Conservation (phyloP, 2,888 invertebrate genomes). For the Oegoconia quadripuncta region DNA sequence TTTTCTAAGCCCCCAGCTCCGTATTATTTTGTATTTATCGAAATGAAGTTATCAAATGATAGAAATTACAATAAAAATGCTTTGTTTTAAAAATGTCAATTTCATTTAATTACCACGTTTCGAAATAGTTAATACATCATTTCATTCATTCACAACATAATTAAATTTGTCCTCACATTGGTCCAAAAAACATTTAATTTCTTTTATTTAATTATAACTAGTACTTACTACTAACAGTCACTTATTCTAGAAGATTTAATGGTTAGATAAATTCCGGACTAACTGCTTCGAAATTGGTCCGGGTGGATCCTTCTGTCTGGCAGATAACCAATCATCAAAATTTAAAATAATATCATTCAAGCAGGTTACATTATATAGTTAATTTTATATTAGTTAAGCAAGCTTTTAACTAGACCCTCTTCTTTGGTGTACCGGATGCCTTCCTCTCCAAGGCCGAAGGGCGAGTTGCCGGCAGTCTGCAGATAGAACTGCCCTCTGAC, state of each 20-base stretch:
- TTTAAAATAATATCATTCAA: too few species aligned
- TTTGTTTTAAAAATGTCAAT: conserved; percentile 49
- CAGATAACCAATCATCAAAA: too few species aligned
- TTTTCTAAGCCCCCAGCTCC: conserved; percentile 62
- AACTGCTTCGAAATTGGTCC: too few species aligned
- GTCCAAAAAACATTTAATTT: too few species aligned
- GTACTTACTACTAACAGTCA: too few species aligned
- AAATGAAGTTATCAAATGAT: conserved; percentile 51
- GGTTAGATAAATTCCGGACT: too few species aligned
- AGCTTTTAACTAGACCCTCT: conserved; percentile 29
- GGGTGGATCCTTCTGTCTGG: too few species aligned
- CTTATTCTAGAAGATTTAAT: too few species aligned
- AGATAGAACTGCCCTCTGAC: conserved; percentile 44
- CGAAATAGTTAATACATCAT: neutral
- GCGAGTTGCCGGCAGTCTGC: conserved; percentile 38
- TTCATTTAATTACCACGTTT: neutral
- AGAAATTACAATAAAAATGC: conserved; percentile 63
- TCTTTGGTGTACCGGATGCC: conserved; percentile 36
- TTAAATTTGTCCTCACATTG: too few species aligned
- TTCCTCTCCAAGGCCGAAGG: conserved; percentile 36
- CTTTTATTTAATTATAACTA: too few species aligned
- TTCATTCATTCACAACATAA: too few species aligned
- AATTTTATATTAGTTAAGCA: conserved; percentile 5
- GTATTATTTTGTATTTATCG: conserved; percentile 55
- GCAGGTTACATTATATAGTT: too few species aligned